A percentile compares a stretch with the other conserved stretches of the same genome.
Conservation (phyloP, 2,113 vertebrate species). For the Dasyornis broadbenti region DNA sequence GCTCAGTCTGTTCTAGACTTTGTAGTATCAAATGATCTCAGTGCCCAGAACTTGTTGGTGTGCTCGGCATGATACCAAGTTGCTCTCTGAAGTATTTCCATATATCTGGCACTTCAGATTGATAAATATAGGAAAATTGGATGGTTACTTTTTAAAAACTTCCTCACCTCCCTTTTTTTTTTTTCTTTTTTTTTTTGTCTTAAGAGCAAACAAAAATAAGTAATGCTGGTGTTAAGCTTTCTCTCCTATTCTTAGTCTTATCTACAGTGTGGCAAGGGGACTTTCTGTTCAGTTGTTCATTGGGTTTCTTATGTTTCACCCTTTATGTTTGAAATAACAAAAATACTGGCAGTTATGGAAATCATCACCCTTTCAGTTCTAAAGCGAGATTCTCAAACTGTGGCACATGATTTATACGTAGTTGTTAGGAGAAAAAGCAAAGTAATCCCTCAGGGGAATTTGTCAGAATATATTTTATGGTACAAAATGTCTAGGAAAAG, state of each 20-base stretch:
- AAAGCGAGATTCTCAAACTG: not conserved
- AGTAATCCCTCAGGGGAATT: not conserved
- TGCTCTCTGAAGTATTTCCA: not conserved
- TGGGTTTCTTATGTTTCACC: not conserved
- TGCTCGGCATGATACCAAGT: not conserved
- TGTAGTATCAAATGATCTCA: not conserved
- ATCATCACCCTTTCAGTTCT: not conserved
- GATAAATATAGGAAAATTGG: not conserved
- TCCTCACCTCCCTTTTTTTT: not conserved
- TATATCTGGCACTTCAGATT: not conserved
- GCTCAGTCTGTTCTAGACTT: not conserved
- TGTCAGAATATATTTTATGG: not conserved
- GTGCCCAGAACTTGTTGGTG: not conserved
- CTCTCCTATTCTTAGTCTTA: not conserved
- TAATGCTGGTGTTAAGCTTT: not conserved
- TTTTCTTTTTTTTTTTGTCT: not conserved
- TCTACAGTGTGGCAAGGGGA: not conserved
- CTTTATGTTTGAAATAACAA: not conserved
- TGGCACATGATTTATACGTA: not conserved
- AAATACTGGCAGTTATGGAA: not conserved
- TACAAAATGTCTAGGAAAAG: not conserved
- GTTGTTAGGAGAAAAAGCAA: not conserved
- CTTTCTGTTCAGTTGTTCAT: not conserved
- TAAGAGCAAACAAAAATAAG: not conserved
- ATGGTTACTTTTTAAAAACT: not conserved